phyloP scores from a whole-genome alignment of 2,888 invertebrate genomes.

The Dorcus hopei region DNA sequence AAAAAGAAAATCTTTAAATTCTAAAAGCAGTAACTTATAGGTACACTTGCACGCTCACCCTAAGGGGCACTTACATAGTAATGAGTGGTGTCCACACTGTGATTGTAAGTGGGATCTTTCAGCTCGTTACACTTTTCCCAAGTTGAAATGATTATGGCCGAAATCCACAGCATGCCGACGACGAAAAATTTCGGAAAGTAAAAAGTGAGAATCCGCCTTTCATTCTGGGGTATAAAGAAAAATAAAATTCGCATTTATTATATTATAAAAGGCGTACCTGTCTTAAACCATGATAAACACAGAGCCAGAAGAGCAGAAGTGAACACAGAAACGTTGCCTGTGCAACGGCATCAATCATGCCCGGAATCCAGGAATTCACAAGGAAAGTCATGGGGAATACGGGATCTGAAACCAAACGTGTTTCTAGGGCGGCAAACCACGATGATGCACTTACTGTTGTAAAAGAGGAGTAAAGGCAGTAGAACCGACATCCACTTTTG shows the following conservation, averaged over 20 bases:
- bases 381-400: constrained; percentile 89
- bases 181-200: constrained; percentile 87
- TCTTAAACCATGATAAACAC: constrained; percentile 90
- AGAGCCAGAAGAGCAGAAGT: constrained; percentile 90
- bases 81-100: constrained; percentile 77
- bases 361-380: constrained; percentile 84
- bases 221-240: constrained; percentile 63
- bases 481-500: constrained; percentile 93
- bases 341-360: constrained; percentile 86
- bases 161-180: constrained; percentile 82
- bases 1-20: constrained; percentile 89
- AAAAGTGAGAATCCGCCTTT: constrained; percentile 79
- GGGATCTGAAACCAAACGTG: constrained; percentile 68
- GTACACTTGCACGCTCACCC: no score
- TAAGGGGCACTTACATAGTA: constrained; percentile 61
- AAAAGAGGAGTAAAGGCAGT: constrained; percentile 81
- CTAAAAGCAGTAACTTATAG: constrained; percentile 54
- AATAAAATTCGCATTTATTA: neutral
- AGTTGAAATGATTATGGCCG: constrained; percentile 79
- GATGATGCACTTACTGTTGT: constrained; percentile 72
- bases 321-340: constrained; percentile 87
- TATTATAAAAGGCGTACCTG: constrained; percentile 59
- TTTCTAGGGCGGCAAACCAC: neutral
- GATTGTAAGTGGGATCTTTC: constrained; percentile 90
- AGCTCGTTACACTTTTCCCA: constrained; percentile 90